These are phyloP conservation scores for Mobula birostris DNA, from an alignment of 2,113 vertebrate species.

Conservation along the genomic window DNA sequence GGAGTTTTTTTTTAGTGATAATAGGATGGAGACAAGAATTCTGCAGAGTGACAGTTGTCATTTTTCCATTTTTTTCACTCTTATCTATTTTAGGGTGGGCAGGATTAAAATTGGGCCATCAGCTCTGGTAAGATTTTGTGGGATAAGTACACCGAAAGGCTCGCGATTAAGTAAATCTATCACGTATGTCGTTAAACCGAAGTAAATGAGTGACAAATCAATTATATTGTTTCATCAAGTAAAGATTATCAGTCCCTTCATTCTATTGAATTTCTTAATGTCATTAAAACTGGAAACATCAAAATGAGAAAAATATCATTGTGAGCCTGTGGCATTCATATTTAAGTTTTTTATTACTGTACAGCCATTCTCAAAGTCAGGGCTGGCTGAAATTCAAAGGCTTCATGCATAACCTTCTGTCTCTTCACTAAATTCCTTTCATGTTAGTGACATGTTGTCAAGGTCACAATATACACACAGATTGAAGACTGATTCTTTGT, in stretches of 20 bases:
- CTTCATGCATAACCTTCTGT: background rate
- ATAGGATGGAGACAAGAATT: background rate
- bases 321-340: background rate
- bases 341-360: background rate
- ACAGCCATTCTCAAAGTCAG: background rate
- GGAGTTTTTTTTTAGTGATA: no score
- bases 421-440: background rate
- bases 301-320: constrained; percentile 5
- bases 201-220: background rate
- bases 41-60: background rate
- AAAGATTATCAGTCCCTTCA: no score
- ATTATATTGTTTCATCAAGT: background rate
- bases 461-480: constrained; percentile 10
- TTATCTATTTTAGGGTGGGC: background rate
- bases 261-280: background rate
- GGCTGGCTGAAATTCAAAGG: no score
- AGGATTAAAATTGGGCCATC: background rate
- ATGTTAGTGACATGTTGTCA: constrained; percentile 5
- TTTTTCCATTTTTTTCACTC: background rate
- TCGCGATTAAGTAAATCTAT: background rate
- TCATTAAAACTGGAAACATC: background rate
- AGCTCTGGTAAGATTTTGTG: background rate
- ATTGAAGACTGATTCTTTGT: constrained; percentile 16
- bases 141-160: background rate
- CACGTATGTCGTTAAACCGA: background rate